Conservation (phyloP, 2,888 invertebrate species). For the Zaprionus obscuricornis region DNA sequence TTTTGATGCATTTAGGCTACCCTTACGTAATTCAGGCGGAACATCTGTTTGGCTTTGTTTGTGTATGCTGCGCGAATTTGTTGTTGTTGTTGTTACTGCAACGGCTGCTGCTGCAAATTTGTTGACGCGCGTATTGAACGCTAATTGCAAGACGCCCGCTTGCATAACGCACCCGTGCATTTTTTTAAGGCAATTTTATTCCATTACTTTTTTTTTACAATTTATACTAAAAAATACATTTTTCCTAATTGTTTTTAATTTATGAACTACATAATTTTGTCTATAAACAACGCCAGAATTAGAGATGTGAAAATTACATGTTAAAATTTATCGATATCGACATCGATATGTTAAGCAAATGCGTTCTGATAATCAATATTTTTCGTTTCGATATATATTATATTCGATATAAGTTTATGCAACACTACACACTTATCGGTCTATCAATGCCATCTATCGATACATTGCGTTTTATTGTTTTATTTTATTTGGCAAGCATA, state of each 20-base stretch:
- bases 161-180: slow-evolving; percentile 42
- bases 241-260: slow-evolving; percentile 8
- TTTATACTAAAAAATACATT: no score
- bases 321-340: no score
- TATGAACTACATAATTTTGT: slow-evolving; percentile 24
- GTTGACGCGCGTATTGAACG: slow-evolving; percentile 7
- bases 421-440: background rate
- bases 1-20: slow-evolving; percentile 3
- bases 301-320: background rate
- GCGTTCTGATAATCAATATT: no score
- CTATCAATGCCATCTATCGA: slow-evolving; percentile 6
- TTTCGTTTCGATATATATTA: no score
- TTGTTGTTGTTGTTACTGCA: slow-evolving; percentile 7
- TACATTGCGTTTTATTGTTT: slow-evolving; percentile 25
- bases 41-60: slow-evolving; percentile 48
- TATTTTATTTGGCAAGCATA: slow-evolving; percentile 29
- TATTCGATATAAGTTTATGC: no score
- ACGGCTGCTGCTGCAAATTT: background rate
- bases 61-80: slow-evolving; percentile 10
- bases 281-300: slow-evolving; percentile 26
- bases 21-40: slow-evolving; percentile 47
- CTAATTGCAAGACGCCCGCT: slow-evolving; percentile 21
- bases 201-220: no score
- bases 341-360: no score
- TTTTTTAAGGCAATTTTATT: background rate